Evolutionary conservation across 2,113 vertebrate species (phyloP), one percentile per base, ranked within the genome.

Genomic region (Podarcis raffonei): DNA sequence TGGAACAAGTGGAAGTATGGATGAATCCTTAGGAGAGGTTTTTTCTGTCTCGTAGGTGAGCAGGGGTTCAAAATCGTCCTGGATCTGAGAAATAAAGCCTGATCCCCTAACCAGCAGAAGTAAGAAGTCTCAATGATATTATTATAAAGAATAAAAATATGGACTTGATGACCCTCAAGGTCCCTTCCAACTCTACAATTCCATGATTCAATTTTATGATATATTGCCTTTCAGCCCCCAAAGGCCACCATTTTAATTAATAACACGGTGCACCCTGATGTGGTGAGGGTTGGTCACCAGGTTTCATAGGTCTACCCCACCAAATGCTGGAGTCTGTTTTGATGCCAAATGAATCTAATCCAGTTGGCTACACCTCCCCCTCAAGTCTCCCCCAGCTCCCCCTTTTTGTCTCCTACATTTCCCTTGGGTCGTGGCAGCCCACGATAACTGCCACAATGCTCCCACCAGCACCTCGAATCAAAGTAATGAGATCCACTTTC

Each of bases 51-150:
- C 94, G 83, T 79, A 81, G 59, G 77, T 62, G 77, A 84, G 35
- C 83, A 87, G 37, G 88, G 85, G 57, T 81, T 83, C 87, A 48
- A 81, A 25, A 69, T 20, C 85, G 11, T 27, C 6, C n/a, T 86
- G 32, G 1, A 84, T 57, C 35, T 87, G 79, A 77, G 82, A 39
- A 77, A n/a, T 84, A 5, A 72, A 83, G 22, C 62, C 35, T 8
- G 12, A 13, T 68, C 35, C 76, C 68, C 72, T 66, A 12, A 23
- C n/a, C 25, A 81, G 48, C 48, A 53, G 48, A 53, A 48, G 48
- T 48, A 48, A 48, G 48, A 48, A 53, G 48, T 53, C 48, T 53
- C 48, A 53, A 12, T 53, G 48, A 12, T 53, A 53, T 53, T 53
- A 53, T 53, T 53, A 53, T 53, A 53, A 53, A 53, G 48, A 53